Evolutionary conservation across 2,888 invertebrate species (phyloP), one percentile per base, ranked within the genome.

Genomic region (Phragmatobia fuliginosa): DNA sequence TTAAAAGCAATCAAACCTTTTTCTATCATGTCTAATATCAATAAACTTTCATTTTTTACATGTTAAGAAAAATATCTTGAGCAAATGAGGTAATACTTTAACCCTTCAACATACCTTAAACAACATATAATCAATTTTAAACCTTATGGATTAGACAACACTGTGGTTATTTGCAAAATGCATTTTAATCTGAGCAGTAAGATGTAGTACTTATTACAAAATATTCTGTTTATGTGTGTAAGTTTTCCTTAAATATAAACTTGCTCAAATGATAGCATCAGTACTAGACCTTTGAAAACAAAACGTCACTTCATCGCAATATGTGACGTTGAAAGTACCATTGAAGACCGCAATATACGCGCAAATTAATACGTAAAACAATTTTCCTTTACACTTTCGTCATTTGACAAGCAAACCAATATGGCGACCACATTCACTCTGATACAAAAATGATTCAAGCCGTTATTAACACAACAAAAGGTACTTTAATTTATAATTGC

Each of bases 1-100:
- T 88, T 79, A 86, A 82, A 90, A 90, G 90, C 90, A 89, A 92
- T 91, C 89, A 83, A 81, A 81, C 80, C 77, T 88, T 91, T 91
- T 91, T 90, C 83, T 82, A 66, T 60, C n/a, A 56, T 33, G 28
- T 69, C 66, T 65, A 73, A 76, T 80, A 81, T 76, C 79, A 80
- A 81, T 78, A 85, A 78, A 86, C 83, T 82, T 84, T 86, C 81
- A 79, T 72, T 71, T 18, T 64, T 62, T 63, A 49, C 72, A 73
- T 69, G 68, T 58, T 41, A 59, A 18, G 21, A 65, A 70, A 45
- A 66, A 38, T 16, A 28, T 33, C 33, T 59, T 52, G 25, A 52
- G 16, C 18, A 41, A 56, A 14, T 28, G 16, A 5, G 16, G 7
- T 49, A 49, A n/a, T 49, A 16, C 38, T n/a, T 49, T 1, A 21